phyloP scores from a whole-genome alignment of 2,888 invertebrate species.

The Drosophila koepferae region DNA sequence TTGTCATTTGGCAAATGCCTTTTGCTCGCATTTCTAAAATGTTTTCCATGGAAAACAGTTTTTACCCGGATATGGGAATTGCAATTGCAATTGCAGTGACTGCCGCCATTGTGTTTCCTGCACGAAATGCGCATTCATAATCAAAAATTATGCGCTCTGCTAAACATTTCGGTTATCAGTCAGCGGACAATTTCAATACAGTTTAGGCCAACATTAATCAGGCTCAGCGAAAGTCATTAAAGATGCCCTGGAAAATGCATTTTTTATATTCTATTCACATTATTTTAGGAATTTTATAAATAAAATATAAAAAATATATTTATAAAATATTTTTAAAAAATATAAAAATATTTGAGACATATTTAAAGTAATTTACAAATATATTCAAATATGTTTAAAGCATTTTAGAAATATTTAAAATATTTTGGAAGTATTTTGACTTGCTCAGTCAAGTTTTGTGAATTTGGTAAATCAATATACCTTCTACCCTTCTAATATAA shows the following conservation, averaged over 20 bases:
- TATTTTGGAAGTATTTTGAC: too few species aligned
- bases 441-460: too few species aligned
- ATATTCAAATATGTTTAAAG: too few species aligned
- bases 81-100: slow-evolving; percentile 16
- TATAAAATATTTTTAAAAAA: too few species aligned
- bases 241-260: slow-evolving; percentile 14
- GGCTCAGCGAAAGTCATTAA: neutral
- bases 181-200: slow-evolving; percentile 46
- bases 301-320: too few species aligned
- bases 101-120: slow-evolving; percentile 20
- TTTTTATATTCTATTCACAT: too few species aligned
- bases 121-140: slow-evolving; percentile 27
- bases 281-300: neutral
- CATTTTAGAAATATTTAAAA: too few species aligned
- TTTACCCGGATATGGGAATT: slow-evolving; percentile 13
- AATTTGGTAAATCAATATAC: neutral
- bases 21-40: neutral
- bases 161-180: slow-evolving; percentile 63
- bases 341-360: too few species aligned
- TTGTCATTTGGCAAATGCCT: neutral
- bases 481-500: too few species aligned
- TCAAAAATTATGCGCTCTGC: slow-evolving; percentile 60
- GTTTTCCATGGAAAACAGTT: slow-evolving; percentile 5
- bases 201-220: slow-evolving; percentile 27
- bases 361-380: too few species aligned